phyloP scores from a whole-genome alignment of 2,113 vertebrate genomes.

The Anguilla japonica region DNA sequence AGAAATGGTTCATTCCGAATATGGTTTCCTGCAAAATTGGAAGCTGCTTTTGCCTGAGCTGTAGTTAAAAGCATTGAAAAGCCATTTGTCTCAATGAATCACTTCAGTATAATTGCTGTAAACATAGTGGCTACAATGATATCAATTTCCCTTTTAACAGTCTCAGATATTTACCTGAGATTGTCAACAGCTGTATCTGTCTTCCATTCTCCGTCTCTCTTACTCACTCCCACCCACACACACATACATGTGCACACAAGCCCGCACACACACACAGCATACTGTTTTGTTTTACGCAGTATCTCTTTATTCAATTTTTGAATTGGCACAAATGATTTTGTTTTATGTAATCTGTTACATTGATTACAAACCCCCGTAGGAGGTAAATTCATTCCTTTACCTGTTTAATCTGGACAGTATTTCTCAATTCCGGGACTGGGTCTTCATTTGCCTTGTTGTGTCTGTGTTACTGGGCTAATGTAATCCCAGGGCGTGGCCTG shows the following conservation, averaged over 20 bases:
- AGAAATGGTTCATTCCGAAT: not conserved
- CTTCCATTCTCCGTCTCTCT: not conserved
- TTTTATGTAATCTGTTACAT: no score
- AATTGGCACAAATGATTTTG: no score
- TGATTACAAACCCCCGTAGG: not conserved
- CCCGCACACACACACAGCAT: not conserved
- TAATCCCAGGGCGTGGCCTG: conserved; percentile 55
- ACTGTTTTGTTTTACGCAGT: not conserved
- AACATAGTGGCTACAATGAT: not conserved
- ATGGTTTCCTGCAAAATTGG: not conserved
- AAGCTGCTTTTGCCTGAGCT: not conserved
- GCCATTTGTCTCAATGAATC: not conserved
- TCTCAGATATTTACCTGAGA: not conserved
- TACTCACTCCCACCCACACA: not conserved
- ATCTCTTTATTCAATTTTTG: no score
- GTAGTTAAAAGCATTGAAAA: not conserved
- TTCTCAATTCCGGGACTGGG: not conserved
- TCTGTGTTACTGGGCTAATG: conserved; percentile 51
- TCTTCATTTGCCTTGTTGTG: conserved; percentile 40
- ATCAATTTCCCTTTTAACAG: not conserved
- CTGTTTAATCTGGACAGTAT: not conserved
- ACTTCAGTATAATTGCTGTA: not conserved
- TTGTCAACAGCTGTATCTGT: not conserved
- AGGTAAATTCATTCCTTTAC: not conserved
- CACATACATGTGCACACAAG: not conserved